Evolutionary conservation across 2,113 vertebrate species (phyloP).

Genomic region (Okapia johnstoni): DNA sequence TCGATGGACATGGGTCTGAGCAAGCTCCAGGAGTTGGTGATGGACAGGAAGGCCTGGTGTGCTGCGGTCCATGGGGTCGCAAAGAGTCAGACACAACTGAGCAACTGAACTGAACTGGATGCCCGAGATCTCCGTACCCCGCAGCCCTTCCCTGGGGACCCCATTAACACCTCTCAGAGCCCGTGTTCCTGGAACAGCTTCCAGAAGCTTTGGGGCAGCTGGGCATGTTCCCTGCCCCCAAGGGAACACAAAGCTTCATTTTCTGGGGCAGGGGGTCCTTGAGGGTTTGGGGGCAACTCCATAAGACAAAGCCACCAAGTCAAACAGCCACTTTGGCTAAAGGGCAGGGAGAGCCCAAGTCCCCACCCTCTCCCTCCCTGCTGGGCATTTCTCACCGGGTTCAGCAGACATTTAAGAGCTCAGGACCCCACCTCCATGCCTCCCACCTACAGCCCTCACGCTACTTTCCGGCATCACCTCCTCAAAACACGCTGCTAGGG

Average conservation of each 20-base stretch:
- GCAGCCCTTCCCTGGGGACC: neutral
- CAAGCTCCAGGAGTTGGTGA: neutral
- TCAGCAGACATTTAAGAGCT: rapidly evolving
- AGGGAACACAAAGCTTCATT: neutral
- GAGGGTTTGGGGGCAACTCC: neutral
- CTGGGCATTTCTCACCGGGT: rapidly evolving
- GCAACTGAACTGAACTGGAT: neutral
- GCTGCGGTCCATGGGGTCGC: neutral
- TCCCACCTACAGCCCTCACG: rapidly evolving
- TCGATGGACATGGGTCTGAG: neutral
- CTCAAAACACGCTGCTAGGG: rapidly evolving
- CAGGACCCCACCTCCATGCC: rapidly evolving
- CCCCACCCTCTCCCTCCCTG: too few relatives aligned
- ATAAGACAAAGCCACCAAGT: neutral
- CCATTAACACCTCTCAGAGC: too few relatives aligned
- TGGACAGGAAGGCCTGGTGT: neutral
- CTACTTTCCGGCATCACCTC: rapidly evolving
- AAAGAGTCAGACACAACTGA: rapidly evolving
- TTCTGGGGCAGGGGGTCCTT: neutral
- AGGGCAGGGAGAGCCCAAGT: too few relatives aligned
- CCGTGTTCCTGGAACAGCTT: too few relatives aligned
- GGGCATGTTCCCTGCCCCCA: rapidly evolving
- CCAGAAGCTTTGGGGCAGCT: neutral
- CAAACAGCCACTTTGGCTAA: neutral
- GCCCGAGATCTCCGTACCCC: neutral